phyloP scores from a whole-genome alignment of 2,113 vertebrate species.

The Periophthalmodon schlosseri region DNA sequence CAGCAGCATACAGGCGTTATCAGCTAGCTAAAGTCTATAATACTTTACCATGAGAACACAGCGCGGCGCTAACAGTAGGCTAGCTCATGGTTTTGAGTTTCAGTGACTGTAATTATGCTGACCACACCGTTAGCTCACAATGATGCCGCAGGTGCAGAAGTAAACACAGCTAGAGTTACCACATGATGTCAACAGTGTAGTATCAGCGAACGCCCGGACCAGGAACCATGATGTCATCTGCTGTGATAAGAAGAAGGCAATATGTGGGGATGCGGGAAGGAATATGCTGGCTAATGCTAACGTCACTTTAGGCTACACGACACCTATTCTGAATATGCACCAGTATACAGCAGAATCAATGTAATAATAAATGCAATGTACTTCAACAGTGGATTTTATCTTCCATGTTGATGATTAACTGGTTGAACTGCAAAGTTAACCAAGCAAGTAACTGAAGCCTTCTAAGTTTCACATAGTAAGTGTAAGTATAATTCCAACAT shows the following conservation, averaged over 20 bases:
- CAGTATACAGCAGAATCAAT: no score
- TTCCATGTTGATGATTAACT: not conserved
- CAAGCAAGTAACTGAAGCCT: not conserved
- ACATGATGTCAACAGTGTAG: constrained; percentile 57
- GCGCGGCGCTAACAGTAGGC: constrained; percentile 5
- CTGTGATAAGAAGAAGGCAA: constrained; percentile 35
- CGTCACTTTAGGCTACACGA: not conserved
- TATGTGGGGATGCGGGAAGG: not conserved
- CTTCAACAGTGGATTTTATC: not conserved
- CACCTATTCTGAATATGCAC: not conserved
- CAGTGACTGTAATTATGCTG: constrained; percentile 51
- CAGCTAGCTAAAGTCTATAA: constrained; percentile 7
- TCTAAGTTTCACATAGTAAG: not conserved
- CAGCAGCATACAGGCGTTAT: constrained; percentile 14
- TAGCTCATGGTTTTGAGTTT: constrained; percentile 51
- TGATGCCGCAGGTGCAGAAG: constrained; percentile 30
- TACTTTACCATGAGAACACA: constrained; percentile 4
- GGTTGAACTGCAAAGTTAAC: not conserved
- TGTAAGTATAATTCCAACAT: not conserved
- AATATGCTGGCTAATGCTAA: not conserved
- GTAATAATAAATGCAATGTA: not conserved
- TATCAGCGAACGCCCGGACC: constrained; percentile 48
- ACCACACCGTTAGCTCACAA: constrained; percentile 31
- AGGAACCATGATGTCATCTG: constrained; percentile 60
- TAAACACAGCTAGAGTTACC: constrained; percentile 54